Conservation (phyloP, 2,888 invertebrate genomes). For the Urechis unicinctus region DNA sequence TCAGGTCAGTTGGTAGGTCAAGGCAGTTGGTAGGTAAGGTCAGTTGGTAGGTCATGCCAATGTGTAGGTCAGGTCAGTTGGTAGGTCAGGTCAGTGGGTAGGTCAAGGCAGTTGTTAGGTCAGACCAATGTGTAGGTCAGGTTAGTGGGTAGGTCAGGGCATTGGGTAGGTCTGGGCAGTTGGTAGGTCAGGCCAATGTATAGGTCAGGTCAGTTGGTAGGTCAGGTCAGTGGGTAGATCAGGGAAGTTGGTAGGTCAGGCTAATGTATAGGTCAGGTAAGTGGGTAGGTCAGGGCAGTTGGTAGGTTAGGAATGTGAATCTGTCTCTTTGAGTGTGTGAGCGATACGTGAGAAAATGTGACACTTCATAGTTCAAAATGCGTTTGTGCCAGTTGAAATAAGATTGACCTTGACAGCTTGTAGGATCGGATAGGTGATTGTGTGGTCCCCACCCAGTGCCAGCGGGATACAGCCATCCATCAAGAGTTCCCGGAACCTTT, state of each 20-base stretch:
- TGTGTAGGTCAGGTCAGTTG: neutral
- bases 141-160: too few species aligned
- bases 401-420: conserved; percentile 39
- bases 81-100: neutral
- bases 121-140: too few species aligned
- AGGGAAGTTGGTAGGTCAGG: neutral
- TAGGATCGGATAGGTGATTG: conserved; percentile 43
- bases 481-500: conserved; percentile 26
- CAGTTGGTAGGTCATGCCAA: neutral
- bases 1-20: too few species aligned
- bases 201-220: too few species aligned
- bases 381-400: too few species aligned
- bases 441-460: conserved; percentile 47
- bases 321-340: too few species aligned
- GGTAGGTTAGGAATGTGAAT: neutral
- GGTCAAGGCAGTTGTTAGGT: neutral
- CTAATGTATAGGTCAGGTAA: too few species aligned
- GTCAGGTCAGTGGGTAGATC: neutral
- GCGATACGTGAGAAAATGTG: too few species aligned
- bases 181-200: too few species aligned
- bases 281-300: neutral
- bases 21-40: too few species aligned
- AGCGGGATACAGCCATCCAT: conserved; percentile 36
- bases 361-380: too few species aligned
- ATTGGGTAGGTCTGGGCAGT: too few species aligned